A percentile compares a stretch with the other conserved stretches of the same genome.
phyloP scores from a whole-genome alignment of 2,113 vertebrate genomes.

The Tapirus terrestris region DNA sequence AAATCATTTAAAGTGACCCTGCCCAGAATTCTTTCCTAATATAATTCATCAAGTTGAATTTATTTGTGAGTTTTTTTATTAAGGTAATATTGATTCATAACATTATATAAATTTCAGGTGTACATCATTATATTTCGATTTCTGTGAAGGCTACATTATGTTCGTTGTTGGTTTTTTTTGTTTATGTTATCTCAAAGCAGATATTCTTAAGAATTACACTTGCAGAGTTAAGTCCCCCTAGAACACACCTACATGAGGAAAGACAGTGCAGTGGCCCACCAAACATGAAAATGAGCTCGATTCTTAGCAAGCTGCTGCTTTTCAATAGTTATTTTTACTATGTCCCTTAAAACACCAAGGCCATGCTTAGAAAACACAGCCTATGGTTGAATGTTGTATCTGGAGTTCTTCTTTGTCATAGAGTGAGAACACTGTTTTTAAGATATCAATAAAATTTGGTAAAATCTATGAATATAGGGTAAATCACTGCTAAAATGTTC shows the following conservation, averaged over 20 bases:
- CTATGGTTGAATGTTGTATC: background rate
- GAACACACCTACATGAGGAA: background rate
- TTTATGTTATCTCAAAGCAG: background rate
- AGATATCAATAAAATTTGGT: background rate
- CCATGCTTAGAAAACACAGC: background rate
- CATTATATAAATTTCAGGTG: no score
- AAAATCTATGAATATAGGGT: background rate
- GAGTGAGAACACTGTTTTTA: background rate
- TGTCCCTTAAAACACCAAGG: background rate
- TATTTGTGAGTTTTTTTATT: background rate
- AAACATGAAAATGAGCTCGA: constrained; percentile 25
- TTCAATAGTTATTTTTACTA: constrained; percentile 35
- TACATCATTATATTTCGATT: no score
- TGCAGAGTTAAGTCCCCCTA: background rate
- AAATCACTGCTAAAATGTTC: constrained; percentile 19
- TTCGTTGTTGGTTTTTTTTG: no score
- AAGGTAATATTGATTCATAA: no score
- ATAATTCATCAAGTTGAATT: constrained; percentile 24
- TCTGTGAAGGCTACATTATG: no score
- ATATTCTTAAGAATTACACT: constrained; percentile 26
- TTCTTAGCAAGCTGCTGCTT: background rate
- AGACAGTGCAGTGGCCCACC: background rate
- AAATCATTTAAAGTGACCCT: constrained; percentile 32
- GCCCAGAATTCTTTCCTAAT: background rate
- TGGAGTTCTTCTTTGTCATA: background rate